Base-by-base conservation (phyloP, 2,888 invertebrate species). In the Drosophila prolongata region DNA sequence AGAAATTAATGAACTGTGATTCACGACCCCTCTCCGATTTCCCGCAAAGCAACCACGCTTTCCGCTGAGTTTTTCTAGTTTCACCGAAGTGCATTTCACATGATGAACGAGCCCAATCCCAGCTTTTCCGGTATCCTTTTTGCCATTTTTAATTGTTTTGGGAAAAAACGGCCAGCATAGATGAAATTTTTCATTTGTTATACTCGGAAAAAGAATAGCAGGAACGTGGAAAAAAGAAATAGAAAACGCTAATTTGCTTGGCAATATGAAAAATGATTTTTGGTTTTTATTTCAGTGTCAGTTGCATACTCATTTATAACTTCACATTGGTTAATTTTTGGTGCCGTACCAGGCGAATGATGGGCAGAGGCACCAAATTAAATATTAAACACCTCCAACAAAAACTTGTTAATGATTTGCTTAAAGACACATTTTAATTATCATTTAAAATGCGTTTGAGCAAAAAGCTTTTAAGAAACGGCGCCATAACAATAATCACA, bases 371-470 rank as follows among this genome's bases (percentile, higher is more conserved):
- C 24, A 10, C 19, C 60, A 56, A 68, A 75, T 74, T 61, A 75
- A 74, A 54, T 61, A 58, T 75, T 54, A 38, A 74, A 74, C 68
- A 67, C 60, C 55, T 55, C 46, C 16, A 13, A 4, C 53, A 19
- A 42, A 42, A 53, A 64, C 56, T 34, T 59, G 60, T 71, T 79
- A 77, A 84, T 76, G 78, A 66, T 75, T 76, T 64, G 72, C 58
- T 58, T 68, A 55, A 75, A 66, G 75, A 84, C 71, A 78, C 84
- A 84, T 80, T 89, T 90, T 90, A 91, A 90, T 90, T 90, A 89
- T 69, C 91, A 90, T 90, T 89, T 90, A 78, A 90, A 90, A 83
- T 87, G 75, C 75, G 72, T 77, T 83, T 87, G 83, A 82, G 77
- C 83, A 74, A 86, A 83, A 83, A 88, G 88, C 83, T 83, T 83